Evolutionary conservation across 2,888 invertebrate species (phyloP), one percentile per base, ranked within the genome.

Genomic region (Ferdinandea cuprea): DNA sequence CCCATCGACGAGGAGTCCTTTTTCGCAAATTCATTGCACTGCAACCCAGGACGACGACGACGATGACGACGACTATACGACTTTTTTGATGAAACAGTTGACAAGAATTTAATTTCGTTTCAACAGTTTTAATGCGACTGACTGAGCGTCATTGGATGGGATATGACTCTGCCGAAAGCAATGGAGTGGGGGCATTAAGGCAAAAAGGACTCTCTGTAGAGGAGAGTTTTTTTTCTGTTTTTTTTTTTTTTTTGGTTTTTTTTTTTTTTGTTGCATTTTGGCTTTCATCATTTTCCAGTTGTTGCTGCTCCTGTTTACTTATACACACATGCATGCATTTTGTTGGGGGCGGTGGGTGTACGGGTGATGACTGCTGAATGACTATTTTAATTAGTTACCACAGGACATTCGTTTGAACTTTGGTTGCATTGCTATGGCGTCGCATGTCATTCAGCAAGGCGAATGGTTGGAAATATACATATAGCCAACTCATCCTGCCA

Each of bases 341-440:
- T 17, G 13, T 65, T 25, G 25, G 25, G 3, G 25, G 3, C 3
- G 25, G 44, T 8, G 37, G 25, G 46, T 35, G 52, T n/a, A 54
- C 46, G 48, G 61, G 50, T 68, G 61, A 88, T 90, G 89, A 90
- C 44, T 44, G 44, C 44, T 90, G 89, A 90, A 90, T 90, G 90
- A 90, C 89, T 89, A 89, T 90, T 90, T 90, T 90, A 90, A 90
- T 90, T 90, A 90, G 89, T 90, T 90, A 90, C 90, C 89, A 89
- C 89, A 89, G 89, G 89, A 90, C 90, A 89, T 90, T 89, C 89
- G 89, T 90, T 83, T 83, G 78, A 78, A 68, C 78, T 83, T 72
- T 78, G 72, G 83, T 78, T 73, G 77, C 83, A 83, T 83, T 73
- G 83, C 72, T 63, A 83, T 83, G 72, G 78, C 77, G 78, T 78